Percentiles rank a stretch among this genome's conserved stretches.
Evolutionary conservation across 2,797 vertebrate species (phyloP).

Genomic region (Coendou prehensilis): DNA sequence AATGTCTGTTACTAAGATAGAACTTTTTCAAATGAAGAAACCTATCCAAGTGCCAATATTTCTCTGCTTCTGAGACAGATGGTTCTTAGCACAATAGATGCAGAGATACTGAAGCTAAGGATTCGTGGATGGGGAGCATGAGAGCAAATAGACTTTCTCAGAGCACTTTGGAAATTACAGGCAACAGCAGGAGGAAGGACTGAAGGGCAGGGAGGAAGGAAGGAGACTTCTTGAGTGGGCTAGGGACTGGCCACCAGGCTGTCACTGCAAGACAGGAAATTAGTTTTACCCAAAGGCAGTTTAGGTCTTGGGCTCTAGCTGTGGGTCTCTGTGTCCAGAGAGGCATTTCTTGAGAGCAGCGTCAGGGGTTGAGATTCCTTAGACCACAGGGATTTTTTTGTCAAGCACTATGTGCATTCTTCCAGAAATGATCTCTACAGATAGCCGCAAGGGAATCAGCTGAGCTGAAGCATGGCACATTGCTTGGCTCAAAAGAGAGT

Average conservation of each 20-base stretch:
- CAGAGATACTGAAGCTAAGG: neutral
- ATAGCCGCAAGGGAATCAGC: neutral
- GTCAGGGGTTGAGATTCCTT: fast-evolving
- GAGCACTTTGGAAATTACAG: neutral
- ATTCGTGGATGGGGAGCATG: fast-evolving
- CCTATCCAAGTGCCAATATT: too few species aligned
- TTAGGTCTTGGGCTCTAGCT: fast-evolving
- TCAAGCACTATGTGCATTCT: fast-evolving
- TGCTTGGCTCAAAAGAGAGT: neutral
- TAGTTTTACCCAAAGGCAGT: neutral
- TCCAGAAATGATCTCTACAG: fast-evolving
- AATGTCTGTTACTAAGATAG: neutral
- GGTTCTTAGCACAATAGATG: too few species aligned
- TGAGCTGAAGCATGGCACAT: fast-evolving
- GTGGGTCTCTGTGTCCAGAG: neutral
- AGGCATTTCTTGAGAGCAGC: neutral
- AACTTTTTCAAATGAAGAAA: neutral
- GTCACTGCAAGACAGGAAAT: neutral
- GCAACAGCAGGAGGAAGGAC: neutral
- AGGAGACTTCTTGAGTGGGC: too few species aligned
- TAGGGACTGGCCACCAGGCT: too few species aligned
- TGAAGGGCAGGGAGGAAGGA: neutral
- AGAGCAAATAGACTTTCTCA: neutral
- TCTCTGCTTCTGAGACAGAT: neutral
- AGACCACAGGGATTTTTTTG: neutral